A percentile compares a stretch with the other conserved stretches of the same genome.
phyloP scores from a whole-genome alignment of 1,140 invertebrate genomes.

The Drosophila asahinai region DNA sequence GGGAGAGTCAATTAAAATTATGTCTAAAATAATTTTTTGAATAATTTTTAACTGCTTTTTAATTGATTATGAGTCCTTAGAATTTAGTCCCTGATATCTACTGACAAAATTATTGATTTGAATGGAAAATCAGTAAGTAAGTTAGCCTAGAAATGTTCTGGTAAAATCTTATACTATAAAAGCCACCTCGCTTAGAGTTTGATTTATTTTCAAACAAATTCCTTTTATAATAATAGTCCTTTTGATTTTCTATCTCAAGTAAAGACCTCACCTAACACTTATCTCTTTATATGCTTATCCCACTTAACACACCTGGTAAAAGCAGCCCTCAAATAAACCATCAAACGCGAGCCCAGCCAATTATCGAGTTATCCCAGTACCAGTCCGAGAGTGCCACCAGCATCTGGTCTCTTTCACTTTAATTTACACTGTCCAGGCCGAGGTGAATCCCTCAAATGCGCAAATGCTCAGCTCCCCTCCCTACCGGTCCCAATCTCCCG shows the following conservation, averaged over 20 bases:
- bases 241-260: not conserved
- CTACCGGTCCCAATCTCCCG: not conserved
- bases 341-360: constrained; percentile 32
- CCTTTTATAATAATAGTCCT: not conserved
- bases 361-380: constrained; percentile 37
- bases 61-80: not conserved
- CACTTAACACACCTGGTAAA: constrained; percentile 15
- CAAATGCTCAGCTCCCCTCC: not conserved
- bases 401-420: constrained; percentile 46
- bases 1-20: not conserved
- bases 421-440: constrained; percentile 27
- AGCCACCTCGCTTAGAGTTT: not conserved
- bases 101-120: not conserved
- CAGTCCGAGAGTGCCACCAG: constrained; percentile 22
- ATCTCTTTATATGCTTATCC: constrained; percentile 1
- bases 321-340: constrained; percentile 21
- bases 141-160: not conserved
- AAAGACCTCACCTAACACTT: not conserved
- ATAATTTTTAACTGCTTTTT: not conserved
- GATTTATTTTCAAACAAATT: not conserved
- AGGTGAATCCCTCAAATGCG: constrained; percentile 33
- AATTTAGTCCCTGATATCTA: too few species aligned
- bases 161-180: not conserved
- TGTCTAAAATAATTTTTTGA: not conserved
- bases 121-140: not conserved